Base-by-base conservation (phyloP, 2,888 invertebrate genomes). In the Calameuta pallipes region DNA sequence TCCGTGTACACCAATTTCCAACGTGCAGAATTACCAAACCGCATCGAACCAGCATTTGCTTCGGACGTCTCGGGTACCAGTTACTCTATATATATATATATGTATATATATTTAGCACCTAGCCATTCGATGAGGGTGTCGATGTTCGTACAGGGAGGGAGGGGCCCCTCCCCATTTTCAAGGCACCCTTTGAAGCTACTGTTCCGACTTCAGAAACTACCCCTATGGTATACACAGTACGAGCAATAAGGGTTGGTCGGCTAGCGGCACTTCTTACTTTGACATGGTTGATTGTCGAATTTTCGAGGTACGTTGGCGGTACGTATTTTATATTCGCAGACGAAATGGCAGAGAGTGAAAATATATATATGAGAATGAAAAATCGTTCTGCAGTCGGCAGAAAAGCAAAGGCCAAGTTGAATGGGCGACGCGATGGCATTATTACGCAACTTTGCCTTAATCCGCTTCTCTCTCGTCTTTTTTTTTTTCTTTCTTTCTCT, bases 1-100 rank as follows among this genome's bases (percentile, higher is more conserved):
- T 80, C 76, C 78, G 76, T 41, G 36, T 77, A 75, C 78, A 75
- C 79, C 78, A 78, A 80, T 82, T 80, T 80, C 78, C 78, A 81
- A 79, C 76, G 76, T 78, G 79, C 77, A 77, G 73, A 77, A 75
- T 69, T 68, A 74, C 33, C 71, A 41, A 70, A 34, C 75, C 31
- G 78, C 73, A 73, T 75, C 76, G 77, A 34, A 70, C 70, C 76
- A n/a, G 74, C 74, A 74, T 77, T 69, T 69, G 31, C 73, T 34
- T 31, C 31, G 75, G 56, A 56, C 9, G 23, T 56, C 31, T 36
- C 68, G 34, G 31, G 30, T 70, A 13, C 74, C 56, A 37, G 35
- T 69, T 56, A 56, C 23, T 56, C 23, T 56, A 2, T 41, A 15
- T 41, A 23, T 15, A 15, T 15, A 13, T 15, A 9, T 23, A 23